These are phyloP conservation scores for Pollimyrus isidori DNA, from an alignment of 2,113 vertebrate genomes.

Conservation along the genomic window DNA sequence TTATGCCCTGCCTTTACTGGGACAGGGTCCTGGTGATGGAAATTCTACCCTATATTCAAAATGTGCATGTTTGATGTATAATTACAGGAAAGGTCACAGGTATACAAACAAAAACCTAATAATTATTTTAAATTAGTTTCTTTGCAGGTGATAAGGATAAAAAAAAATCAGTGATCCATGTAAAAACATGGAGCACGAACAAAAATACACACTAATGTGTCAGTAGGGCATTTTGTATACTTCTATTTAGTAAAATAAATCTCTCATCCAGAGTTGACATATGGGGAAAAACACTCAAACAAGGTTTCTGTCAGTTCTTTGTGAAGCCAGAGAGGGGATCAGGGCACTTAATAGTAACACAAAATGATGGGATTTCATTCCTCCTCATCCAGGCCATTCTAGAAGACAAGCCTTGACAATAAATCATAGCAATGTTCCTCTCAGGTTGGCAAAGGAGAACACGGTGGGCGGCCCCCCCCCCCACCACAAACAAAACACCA, in stretches of 20 bases:
- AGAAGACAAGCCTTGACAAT: slow-evolving; percentile 11
- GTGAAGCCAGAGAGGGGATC: neutral
- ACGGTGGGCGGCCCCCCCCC: neutral
- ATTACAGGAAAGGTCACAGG: neutral
- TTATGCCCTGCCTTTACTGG: neutral
- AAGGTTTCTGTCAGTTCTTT: neutral
- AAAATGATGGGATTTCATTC: neutral
- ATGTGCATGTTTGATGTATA: neutral
- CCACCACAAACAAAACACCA: no score
- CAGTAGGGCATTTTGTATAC: neutral
- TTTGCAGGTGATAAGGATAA: neutral
- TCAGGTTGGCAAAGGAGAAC: neutral
- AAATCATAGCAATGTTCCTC: slow-evolving; percentile 4
- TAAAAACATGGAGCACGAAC: neutral
- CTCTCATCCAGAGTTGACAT: neutral
- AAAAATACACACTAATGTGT: neutral
- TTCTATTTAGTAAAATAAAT: neutral
- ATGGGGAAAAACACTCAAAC: neutral
- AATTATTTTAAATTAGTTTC: neutral
- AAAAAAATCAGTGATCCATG: neutral
- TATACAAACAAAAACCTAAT: neutral
- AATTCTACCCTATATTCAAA: neutral
- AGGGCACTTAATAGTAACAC: neutral
- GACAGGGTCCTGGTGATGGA: neutral
- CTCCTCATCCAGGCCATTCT: neutral